Evolutionary conservation across 2,113 vertebrate species (phyloP), one percentile per base, ranked within the genome.

Genomic region (Rhabdomys dilectus): DNA sequence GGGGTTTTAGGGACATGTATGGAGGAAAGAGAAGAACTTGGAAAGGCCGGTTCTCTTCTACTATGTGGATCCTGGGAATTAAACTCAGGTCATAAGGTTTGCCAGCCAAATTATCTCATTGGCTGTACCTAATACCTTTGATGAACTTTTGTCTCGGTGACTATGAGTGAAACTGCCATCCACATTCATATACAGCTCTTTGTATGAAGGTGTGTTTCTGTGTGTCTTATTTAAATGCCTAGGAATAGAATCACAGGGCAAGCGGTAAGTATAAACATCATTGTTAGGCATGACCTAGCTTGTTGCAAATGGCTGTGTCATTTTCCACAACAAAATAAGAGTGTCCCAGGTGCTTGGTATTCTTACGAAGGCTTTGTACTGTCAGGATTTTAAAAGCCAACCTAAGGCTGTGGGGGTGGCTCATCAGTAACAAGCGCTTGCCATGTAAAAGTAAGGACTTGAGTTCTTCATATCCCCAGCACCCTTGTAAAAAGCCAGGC

Each of bases 171-270:
- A 94, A 26, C 1, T 72, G 15, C 22, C 64, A 2, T 77, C 51
- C 72, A 26, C 45, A 84, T 15, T 96, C 22, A 70, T 29, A 81
- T 21, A 34, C 73, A 86, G 22, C 1, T 42, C n/a, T 89, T 92
- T 34, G 7, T 45, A 34, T 7, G 86, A 11, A 76, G 8, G n/a
- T 34, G 9, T 39, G 45, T 62, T 88, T 88, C 86, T 87, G n/a
- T 91, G 70, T 81, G 45, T 80, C 42, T 89, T 39, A 1, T 66
- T 87, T 89, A 97, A 92, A 76, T 72, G 75, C 48, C 16, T 72
- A 92, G 68, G 36, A 48, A 31, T 75, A 91, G 51, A 45, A 85
- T 51, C 62, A 12, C 45, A 85, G 73, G 24, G 45, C 77, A 45
- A 56, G 64, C 31, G 5, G 8, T n/a, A 84, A 94, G 36, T 29